phyloP scores from a whole-genome alignment of 1,140 invertebrate genomes.

The Tetramorium parvispinum region DNA sequence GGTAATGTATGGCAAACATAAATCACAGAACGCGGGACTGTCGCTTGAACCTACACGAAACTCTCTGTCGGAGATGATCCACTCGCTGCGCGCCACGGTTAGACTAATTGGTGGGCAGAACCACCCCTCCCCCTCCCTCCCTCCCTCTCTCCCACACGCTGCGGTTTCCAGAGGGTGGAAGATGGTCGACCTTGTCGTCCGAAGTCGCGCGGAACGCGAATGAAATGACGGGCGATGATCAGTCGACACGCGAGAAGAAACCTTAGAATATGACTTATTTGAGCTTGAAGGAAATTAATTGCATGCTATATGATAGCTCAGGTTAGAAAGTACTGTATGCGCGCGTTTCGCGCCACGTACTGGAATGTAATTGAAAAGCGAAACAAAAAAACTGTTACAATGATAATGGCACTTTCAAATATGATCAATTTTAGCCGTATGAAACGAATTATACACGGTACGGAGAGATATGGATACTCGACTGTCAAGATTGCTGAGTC shows the following conservation, averaged over 20 bases:
- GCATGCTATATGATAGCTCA: not conserved
- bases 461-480: not conserved
- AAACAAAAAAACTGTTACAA: not conserved
- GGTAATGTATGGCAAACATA: constrained; percentile 85
- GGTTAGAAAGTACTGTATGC: not conserved
- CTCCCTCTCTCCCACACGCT: constrained; percentile 19
- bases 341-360: not conserved
- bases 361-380: not conserved
- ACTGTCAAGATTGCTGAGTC: constrained; percentile 2
- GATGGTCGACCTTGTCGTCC: constrained; percentile 26
- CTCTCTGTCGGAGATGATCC: constrained; percentile 80
- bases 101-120: constrained; percentile 79
- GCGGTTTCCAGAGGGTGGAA: constrained; percentile 45
- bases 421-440: not conserved
- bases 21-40: constrained; percentile 81
- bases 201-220: constrained; percentile 11
- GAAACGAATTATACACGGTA: not conserved
- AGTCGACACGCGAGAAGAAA: not conserved
- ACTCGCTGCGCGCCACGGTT: constrained; percentile 71
- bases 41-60: constrained; percentile 78
- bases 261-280: not conserved
- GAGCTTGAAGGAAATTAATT: not conserved
- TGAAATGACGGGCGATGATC: not conserved
- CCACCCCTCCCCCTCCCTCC: constrained; percentile 24
- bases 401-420: not conserved